These are phyloP conservation scores for Balaeniceps rex DNA, from an alignment of 2,113 vertebrate species.

Conservation along the genomic window DNA sequence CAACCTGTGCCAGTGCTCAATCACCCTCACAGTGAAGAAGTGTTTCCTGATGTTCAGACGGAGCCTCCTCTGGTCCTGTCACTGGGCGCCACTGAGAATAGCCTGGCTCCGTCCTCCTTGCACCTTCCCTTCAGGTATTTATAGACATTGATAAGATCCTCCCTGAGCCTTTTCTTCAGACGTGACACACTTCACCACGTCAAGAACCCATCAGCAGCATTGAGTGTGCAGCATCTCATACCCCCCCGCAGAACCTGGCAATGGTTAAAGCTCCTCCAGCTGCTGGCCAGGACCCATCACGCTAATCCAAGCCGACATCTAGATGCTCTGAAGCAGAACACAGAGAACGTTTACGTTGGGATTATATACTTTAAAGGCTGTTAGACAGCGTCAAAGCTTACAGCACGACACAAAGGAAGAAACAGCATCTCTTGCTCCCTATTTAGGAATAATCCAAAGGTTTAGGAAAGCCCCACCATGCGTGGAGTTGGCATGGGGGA, in stretches of 20 bases:
- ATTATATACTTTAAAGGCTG: neutral
- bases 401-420: neutral
- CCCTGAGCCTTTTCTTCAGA: neutral
- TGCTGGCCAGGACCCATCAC: neutral
- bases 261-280: neutral
- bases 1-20: neutral
- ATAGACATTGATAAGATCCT: neutral
- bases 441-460: neutral
- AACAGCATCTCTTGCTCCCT: neutral
- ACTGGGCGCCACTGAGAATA: neutral
- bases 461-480: neutral
- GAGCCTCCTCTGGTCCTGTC: neutral
- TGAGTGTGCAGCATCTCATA: neutral
- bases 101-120: rapidly evolving
- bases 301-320: neutral
- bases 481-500: neutral
- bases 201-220: neutral
- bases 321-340: neutral
- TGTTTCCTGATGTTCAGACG: neutral
- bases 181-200: neutral
- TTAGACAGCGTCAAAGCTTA: neutral
- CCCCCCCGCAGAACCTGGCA: neutral
- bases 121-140: neutral
- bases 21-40: neutral
- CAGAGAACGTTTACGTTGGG: neutral